These are phyloP conservation scores for Mya arenaria DNA, from an alignment of 1,140 invertebrate species.

Conservation along the genomic window DNA sequence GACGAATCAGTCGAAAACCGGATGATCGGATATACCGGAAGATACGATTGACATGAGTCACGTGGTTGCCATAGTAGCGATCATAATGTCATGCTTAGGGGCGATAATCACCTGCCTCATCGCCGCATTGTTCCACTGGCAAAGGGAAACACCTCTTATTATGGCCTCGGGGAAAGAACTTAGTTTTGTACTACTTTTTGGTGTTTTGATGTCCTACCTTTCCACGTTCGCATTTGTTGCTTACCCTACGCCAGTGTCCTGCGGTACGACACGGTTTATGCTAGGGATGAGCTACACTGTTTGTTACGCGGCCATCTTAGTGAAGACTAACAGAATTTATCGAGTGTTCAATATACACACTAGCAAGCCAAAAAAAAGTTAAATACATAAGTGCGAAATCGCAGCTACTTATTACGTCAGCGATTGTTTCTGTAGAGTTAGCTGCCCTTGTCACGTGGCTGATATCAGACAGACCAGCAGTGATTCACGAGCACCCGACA, in stretches of 20 bases:
- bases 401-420: constrained; percentile 92
- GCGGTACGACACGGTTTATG: constrained; percentile 84
- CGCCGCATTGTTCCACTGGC: constrained; percentile 60
- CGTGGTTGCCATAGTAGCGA: constrained; percentile 62
- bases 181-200: constrained; percentile 69
- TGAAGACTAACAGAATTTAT: constrained; percentile 89
- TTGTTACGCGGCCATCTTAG: constrained; percentile 88
- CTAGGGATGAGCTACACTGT: constrained; percentile 86
- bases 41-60: constrained; percentile 5
- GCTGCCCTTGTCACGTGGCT: constrained; percentile 81
- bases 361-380: constrained; percentile 91
- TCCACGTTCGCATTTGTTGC: constrained; percentile 66
- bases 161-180: constrained; percentile 72
- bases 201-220: constrained; percentile 72
- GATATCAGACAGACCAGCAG: constrained; percentile 84
- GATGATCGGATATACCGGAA: constrained; percentile 35
- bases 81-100: constrained; percentile 84
- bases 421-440: constrained; percentile 83
- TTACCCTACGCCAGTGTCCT: constrained; percentile 84
- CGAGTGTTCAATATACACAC: constrained; percentile 88
- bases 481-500: constrained; percentile 82
- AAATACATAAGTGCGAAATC: constrained; percentile 95
- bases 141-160: constrained; percentile 70
- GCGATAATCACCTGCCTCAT: constrained; percentile 66
- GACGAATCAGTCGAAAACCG: constrained; percentile 23